These are phyloP conservation scores for Simalia tracyae DNA, from an alignment of 2,797 vertebrate genomes.

Conservation along the genomic window DNA sequence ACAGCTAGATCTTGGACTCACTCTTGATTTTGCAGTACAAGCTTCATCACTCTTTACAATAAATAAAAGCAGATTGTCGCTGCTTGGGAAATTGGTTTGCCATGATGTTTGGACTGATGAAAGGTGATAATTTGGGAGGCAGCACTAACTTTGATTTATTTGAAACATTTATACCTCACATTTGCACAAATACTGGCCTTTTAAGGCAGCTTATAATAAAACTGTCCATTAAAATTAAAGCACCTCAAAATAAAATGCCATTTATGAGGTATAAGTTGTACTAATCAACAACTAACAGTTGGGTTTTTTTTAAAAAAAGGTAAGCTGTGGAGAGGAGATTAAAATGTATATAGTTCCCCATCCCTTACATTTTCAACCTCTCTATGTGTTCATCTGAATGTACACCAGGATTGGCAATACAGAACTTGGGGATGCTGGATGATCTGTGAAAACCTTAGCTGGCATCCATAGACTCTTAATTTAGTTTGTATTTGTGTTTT, in stretches of 20 bases:
- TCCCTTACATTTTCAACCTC: neutral
- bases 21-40: neutral
- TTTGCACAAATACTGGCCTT: neutral
- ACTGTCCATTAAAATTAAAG: neutral
- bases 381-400: neutral
- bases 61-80: slow-evolving; percentile 11
- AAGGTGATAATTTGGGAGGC: neutral
- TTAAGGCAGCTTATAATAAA: neutral
- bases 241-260: neutral
- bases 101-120: neutral
- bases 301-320: neutral
- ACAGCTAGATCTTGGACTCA: neutral
- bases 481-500: neutral
- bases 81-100: slow-evolving; percentile 5
- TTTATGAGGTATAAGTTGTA: neutral
- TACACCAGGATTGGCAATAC: neutral
- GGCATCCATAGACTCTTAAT: neutral
- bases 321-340: neutral
- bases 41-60: neutral
- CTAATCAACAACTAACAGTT: neutral
- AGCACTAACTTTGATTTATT: slow-evolving; percentile 1
- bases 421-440: neutral
- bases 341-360: neutral
- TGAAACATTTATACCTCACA: slow-evolving; percentile 1
- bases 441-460: neutral